Evolutionary conservation across 35 echinoderm and acorn worm genomes (phyloP).

Genomic region (Patiria miniata): DNA sequence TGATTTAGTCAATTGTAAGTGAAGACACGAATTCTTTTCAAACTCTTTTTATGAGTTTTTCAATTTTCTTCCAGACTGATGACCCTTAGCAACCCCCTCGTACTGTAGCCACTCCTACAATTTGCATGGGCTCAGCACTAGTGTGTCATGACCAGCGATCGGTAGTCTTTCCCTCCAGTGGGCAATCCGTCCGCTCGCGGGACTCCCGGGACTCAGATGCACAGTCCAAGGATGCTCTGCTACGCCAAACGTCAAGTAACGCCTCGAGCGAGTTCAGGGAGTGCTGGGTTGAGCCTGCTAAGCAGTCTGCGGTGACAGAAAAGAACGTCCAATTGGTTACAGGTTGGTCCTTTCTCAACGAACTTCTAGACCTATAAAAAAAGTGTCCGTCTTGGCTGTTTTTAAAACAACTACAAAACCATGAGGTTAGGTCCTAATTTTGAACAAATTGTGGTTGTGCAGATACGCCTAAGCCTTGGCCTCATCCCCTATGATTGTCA

Average conservation of each 20-base stretch:
- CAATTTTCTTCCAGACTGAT: too few species aligned
- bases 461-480: too few species aligned
- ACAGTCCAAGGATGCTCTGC: not conserved
- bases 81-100: too few species aligned
- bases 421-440: too few species aligned
- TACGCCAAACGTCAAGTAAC: not conserved
- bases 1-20: too few species aligned
- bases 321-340: slow-evolving; percentile 12
- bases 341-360: not conserved
- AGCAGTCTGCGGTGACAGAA: not conserved
- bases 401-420: too few species aligned
- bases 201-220: not conserved
- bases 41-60: too few species aligned
- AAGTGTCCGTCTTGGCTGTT: too few species aligned
- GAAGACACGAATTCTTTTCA: too few species aligned
- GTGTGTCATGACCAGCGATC: slow-evolving; percentile 26
- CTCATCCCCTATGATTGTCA: too few species aligned
- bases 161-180: slow-evolving; percentile 17
- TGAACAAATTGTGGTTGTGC: too few species aligned
- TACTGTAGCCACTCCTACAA: not conserved
- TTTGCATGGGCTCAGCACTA: slow-evolving; percentile 32
- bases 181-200: not conserved
- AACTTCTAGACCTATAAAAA: too few species aligned
- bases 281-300: not conserved
- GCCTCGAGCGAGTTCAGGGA: slow-evolving; percentile 24